Conservation (phyloP, 2,797 vertebrate genomes). For the Cacajao melanocephalus region DNA sequence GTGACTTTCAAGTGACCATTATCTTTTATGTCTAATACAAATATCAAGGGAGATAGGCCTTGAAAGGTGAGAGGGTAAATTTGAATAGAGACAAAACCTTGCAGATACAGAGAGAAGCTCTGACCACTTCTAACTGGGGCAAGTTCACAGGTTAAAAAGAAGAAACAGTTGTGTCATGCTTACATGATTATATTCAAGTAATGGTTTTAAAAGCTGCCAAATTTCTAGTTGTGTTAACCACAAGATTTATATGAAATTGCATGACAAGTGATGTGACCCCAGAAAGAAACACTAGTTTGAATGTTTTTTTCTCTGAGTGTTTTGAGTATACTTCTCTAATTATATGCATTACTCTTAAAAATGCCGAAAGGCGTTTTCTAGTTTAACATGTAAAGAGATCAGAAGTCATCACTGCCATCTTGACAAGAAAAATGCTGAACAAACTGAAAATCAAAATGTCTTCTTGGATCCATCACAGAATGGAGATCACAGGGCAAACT, state of each 20-base stretch:
- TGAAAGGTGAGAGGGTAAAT: not conserved
- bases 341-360: not conserved
- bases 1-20: not conserved
- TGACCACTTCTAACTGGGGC: not conserved
- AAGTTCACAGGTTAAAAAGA: not conserved
- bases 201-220: not conserved
- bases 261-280: not conserved
- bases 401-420: not conserved
- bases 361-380: not conserved
- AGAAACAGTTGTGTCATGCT: not conserved
- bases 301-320: not conserved
- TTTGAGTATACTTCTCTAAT: not conserved
- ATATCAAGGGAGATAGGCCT: not conserved
- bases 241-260: not conserved
- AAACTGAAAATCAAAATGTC: not conserved
- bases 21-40: not conserved
- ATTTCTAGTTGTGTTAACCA: not conserved
- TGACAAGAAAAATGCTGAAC: not conserved
- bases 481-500: not conserved
- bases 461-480: not conserved
- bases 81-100: not conserved
- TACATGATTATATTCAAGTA: not conserved
- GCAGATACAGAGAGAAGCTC: not conserved
- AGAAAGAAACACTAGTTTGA: not conserved
- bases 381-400: not conserved